phyloP scores from a whole-genome alignment of 1,140 invertebrate genomes.

The Pseudobourletiella spinata region DNA sequence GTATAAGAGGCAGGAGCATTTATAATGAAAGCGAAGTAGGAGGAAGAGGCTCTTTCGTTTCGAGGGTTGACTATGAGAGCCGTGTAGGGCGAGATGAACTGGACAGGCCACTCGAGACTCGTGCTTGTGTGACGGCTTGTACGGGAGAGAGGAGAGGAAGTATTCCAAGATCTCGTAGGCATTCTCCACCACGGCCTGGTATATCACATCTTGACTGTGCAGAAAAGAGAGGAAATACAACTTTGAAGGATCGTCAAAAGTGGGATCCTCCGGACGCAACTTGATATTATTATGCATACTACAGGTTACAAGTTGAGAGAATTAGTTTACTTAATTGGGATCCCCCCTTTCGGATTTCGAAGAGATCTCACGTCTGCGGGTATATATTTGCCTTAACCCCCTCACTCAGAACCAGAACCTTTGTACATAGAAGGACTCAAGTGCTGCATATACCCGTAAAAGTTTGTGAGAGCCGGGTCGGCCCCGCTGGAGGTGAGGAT shows the following conservation, averaged over 20 bases:
- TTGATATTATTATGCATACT: no score
- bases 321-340: no score
- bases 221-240: constrained; percentile 6
- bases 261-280: no score
- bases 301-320: no score
- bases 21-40: constrained; percentile 22
- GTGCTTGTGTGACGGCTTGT: not conserved
- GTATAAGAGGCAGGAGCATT: constrained; percentile 13
- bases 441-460: constrained; percentile 37
- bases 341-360: no score
- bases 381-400: no score
- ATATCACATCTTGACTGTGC: constrained; percentile 32
- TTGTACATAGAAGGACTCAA: no score
- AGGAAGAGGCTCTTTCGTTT: constrained; percentile 22
- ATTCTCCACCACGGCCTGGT: constrained; percentile 31
- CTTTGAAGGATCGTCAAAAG: not conserved
- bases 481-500: constrained; percentile 24
- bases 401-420: no score
- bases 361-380: no score
- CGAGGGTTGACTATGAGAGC: not conserved
- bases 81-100: constrained; percentile 11
- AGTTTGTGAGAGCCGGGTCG: constrained; percentile 15
- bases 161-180: constrained; percentile 28
- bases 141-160: constrained; percentile 5
- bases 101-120: constrained; percentile 20